phyloP scores from a whole-genome alignment of 1,140 invertebrate species.

The Dryas iulia region DNA sequence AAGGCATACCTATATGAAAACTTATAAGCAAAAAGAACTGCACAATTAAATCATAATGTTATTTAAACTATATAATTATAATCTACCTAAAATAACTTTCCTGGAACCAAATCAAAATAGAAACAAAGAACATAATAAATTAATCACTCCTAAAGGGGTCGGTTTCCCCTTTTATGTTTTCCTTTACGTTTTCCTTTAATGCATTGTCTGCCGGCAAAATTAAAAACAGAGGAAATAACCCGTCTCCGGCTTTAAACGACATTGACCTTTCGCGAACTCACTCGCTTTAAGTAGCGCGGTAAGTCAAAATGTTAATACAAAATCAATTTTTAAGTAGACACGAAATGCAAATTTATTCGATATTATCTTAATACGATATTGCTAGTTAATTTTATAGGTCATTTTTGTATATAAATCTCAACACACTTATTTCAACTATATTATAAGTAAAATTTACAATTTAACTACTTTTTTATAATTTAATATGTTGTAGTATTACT shows the following conservation, averaged over 20 bases:
- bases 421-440: too few species aligned
- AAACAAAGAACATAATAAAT: conserved; percentile 78
- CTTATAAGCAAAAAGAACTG: too few species aligned
- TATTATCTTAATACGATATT: too few species aligned
- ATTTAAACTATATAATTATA: not conserved
- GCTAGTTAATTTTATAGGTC: too few species aligned
- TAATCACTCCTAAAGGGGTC: conserved; percentile 74
- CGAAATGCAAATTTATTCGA: too few species aligned
- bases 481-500: too few species aligned
- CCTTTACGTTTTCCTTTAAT: conserved; percentile 73
- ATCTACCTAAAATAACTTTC: conserved; percentile 38
- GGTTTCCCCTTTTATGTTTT: conserved; percentile 72
- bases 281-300: conserved; percentile 24
- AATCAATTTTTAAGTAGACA: too few species aligned
- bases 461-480: too few species aligned
- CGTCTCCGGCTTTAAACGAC: conserved; percentile 56
- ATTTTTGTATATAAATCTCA: too few species aligned
- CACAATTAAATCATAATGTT: too few species aligned
- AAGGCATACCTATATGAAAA: too few species aligned
- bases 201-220: conserved; percentile 74
- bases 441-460: too few species aligned
- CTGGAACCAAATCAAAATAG: conserved; percentile 63
- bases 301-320: not conserved
- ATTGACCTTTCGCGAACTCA: conserved; percentile 51
- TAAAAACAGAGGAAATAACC: conserved; percentile 73